These are phyloP conservation scores for Polydesmus complanatus DNA, from an alignment of 2,888 invertebrate genomes.

Conservation along the genomic window DNA sequence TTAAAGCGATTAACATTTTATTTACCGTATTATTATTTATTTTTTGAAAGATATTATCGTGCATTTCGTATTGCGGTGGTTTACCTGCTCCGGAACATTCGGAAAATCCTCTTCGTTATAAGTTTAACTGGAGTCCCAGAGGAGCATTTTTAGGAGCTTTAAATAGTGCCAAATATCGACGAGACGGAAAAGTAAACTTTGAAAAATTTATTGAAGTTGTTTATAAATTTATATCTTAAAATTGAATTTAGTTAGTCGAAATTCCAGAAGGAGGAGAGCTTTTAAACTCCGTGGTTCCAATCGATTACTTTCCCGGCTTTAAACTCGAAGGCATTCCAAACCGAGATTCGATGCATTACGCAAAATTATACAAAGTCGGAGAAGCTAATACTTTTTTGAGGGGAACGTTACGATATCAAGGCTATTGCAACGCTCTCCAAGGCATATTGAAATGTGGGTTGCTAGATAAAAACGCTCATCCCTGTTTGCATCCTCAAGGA, in stretches of 20 bases:
- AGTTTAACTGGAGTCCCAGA: slow-evolving; percentile 94
- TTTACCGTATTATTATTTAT: neutral
- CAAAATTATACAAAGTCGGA: slow-evolving; percentile 70
- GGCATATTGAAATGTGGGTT: slow-evolving; percentile 77
- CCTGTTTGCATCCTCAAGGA: slow-evolving; percentile 84
- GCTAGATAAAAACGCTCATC: slow-evolving; percentile 69
- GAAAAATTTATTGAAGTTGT: neutral
- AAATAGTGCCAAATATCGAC: slow-evolving; percentile 72
- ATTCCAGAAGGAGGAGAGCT: slow-evolving; percentile 77
- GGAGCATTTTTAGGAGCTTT: slow-evolving; percentile 83
- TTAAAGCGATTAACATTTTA: too few relatives aligned
- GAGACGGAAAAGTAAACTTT: slow-evolving; percentile 53
- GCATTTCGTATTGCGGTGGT: slow-evolving; percentile 93
- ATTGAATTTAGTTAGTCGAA: slow-evolving; percentile 56
- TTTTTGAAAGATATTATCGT: slow-evolving; percentile 57
- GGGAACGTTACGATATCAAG: slow-evolving; percentile 83
- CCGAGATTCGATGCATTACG: slow-evolving; percentile 82
- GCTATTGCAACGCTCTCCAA: slow-evolving; percentile 77
- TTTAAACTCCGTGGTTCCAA: slow-evolving; percentile 60
- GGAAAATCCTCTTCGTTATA: slow-evolving; percentile 53
- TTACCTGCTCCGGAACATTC: slow-evolving; percentile 94
- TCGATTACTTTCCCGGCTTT: slow-evolving; percentile 91
- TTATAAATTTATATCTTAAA: slow-evolving; percentile 1
- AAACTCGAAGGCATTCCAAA: slow-evolving; percentile 94
- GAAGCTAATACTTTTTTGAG: slow-evolving; percentile 78